Evolutionary conservation across 2,888 invertebrate species (phyloP), one percentile per base, ranked within the genome.

Genomic region (Himalopsyche kuldschensis): DNA sequence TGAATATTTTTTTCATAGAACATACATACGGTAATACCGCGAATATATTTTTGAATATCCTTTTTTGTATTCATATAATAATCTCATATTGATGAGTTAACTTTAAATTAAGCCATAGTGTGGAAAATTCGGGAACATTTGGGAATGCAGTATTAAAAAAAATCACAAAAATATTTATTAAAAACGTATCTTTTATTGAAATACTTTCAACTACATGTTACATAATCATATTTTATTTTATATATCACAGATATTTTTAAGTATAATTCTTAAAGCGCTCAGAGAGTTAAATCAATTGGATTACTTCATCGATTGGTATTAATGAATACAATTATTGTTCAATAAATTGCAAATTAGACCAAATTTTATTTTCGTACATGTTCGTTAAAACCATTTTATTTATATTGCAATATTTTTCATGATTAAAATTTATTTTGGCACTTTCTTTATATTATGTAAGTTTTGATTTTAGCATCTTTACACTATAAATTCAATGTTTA

Each of bases 211-310:
- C 69, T 69, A 69, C 69, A 69, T 69, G 20, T 41, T 78, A 78
- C 31, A 78, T 78, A 31, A 41, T 78, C 76, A 77, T 55, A 35
- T 81, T 80, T 47, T 78, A 76, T 76, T 76, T 35, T 24, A 35
- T 82, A 82, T 82, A 82, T 82, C 82, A 82, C 82, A 82, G 82
- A 82, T 82, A 82, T 63, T 78, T 69, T 78, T 78, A 78, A 78
- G 63, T 81, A 32, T 80, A 77, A 69, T 69, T 69, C 69, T 69
- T 69, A 69, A 69, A 69, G 69, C 69, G 69, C 69, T 27, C 69
- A 69, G 3, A 69, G 69, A 69, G 69, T 69, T 27, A 69, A 69
- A 69, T 69, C 69, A 69, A 69, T 30, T 69, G 4, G 69, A 30
- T 30, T 69, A 69, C 5, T 41, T 69, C 11, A 63, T 8, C 30